Evolutionary conservation across 2,113 vertebrate genomes (phyloP).

Genomic region (Platichthys flesus): DNA sequence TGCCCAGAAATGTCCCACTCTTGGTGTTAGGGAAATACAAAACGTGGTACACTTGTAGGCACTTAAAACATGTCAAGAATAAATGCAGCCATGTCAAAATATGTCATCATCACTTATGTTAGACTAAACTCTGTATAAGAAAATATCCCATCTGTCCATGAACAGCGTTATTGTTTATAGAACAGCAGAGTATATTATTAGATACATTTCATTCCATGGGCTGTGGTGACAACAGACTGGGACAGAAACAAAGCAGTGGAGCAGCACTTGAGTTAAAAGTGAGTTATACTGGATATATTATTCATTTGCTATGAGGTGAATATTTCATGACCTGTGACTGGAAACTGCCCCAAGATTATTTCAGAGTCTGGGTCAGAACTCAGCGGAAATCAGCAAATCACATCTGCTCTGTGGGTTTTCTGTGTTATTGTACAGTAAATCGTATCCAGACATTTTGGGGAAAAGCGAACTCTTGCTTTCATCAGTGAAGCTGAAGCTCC

Average conservation of each 20-base stretch:
- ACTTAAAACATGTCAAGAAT: conserved; percentile 25
- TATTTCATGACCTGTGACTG: conserved; percentile 61
- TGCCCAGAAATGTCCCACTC: no score
- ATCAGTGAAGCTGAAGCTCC: conserved; percentile 9
- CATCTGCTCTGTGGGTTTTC: conserved; percentile 15
- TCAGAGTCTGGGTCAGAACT: conserved; percentile 68
- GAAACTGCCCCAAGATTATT: conserved; percentile 62
- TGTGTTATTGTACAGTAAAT: conserved; percentile 35
- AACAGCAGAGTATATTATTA: conserved; percentile 31
- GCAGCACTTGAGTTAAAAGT: conserved; percentile 41
- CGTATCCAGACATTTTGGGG: conserved; percentile 7
- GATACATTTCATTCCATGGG: conserved; percentile 11
- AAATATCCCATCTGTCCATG: not conserved
- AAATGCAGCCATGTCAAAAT: conserved; percentile 11
- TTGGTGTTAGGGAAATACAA: no score
- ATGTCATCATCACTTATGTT: conserved; percentile 16
- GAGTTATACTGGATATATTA: conserved; percentile 63
- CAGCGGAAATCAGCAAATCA: conserved; percentile 61
- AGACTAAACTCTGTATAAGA: not conserved
- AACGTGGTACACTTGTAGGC: no score
- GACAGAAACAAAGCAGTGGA: conserved; percentile 28
- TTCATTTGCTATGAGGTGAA: conserved; percentile 62
- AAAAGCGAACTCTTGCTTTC: not conserved
- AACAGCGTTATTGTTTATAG: conserved; percentile 18
- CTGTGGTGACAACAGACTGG: conserved; percentile 40